A percentile compares a stretch with the other conserved stretches of the same genome.
Evolutionary conservation across 2,113 vertebrate species (phyloP).

Genomic region (Callaeas wilsoni): DNA sequence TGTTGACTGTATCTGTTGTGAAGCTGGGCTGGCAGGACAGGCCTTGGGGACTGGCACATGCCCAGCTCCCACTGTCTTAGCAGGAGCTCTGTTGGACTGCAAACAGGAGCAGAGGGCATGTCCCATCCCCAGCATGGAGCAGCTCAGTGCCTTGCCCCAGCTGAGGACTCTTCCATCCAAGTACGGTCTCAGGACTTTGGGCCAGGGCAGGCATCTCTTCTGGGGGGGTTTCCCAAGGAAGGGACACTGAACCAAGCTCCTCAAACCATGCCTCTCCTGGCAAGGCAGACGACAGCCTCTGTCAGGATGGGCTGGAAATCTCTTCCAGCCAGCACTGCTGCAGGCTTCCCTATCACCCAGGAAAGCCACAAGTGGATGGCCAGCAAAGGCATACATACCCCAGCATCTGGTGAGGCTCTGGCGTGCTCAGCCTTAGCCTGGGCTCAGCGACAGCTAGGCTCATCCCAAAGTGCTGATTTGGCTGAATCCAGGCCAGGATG

Average conservation of each 20-base stretch:
- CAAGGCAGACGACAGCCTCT: not conserved
- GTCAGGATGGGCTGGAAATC: not conserved
- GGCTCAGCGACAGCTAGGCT: not conserved
- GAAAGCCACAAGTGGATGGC: not conserved
- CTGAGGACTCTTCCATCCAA: not conserved
- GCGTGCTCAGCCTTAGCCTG: not conserved
- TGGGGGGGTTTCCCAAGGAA: not conserved
- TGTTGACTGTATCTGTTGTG: fast-evolving
- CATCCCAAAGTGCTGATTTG: not conserved
- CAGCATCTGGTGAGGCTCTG: not conserved
- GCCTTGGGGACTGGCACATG: not conserved
- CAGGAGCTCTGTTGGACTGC: not conserved
- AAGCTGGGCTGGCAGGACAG: not conserved
- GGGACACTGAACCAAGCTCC: not conserved
- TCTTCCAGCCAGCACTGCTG: fast-evolving
- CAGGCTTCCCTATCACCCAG: not conserved
- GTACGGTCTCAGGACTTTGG: not conserved
- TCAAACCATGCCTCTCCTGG: not conserved
- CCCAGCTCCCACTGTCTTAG: not conserved
- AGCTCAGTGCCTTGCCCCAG: fast-evolving
- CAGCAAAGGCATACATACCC: not conserved
- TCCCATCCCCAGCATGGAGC: not conserved
- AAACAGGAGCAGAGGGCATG: not conserved
- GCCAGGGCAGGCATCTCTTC: not conserved
- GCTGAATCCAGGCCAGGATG: slow-evolving; percentile 14